Percentiles rank a stretch among this genome's conserved stretches.
Evolutionary conservation across 2,113 vertebrate genomes (phyloP).

Genomic region (Syngnathus floridae): DNA sequence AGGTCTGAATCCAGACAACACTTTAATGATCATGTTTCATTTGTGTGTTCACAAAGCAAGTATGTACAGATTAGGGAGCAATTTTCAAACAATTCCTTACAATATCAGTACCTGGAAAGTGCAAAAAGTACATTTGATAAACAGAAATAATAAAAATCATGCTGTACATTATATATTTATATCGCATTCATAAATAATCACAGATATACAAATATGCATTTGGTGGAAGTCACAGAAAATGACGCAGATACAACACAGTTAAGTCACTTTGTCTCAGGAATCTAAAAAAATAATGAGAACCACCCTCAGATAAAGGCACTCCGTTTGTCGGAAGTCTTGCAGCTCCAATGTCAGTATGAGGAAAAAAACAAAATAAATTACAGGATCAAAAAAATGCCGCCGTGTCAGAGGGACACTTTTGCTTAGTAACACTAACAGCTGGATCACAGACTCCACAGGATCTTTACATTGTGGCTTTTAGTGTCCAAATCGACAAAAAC

Average conservation of each 20-base stretch:
- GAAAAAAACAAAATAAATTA: conserved; percentile 17
- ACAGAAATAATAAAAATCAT: conserved; percentile 76
- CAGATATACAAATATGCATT: conserved; percentile 82
- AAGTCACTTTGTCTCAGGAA: conserved; percentile 4
- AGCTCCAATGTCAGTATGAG: conserved; percentile 26
- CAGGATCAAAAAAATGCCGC: conserved; percentile 19
- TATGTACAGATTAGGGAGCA: conserved; percentile 81
- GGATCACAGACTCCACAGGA: conserved; percentile 23
- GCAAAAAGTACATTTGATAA: conserved; percentile 79
- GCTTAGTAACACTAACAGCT: conserved; percentile 28
- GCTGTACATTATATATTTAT: conserved; percentile 87
- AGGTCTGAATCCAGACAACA: conserved; percentile 58
- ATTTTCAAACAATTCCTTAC: conserved; percentile 82
- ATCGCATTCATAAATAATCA: conserved; percentile 79
- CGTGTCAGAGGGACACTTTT: conserved; percentile 30
- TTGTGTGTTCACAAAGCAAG: conserved; percentile 85
- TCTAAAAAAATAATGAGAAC: not conserved
- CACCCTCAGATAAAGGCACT: conserved; percentile 66
- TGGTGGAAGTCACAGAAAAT: conserved; percentile 63
- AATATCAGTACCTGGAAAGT: conserved; percentile 89
- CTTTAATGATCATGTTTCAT: conserved; percentile 75
- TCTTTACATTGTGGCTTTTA: conserved; percentile 20
- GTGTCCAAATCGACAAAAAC: not conserved
- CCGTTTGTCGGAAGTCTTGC: conserved; percentile 42
- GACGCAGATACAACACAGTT: conserved; percentile 48